These are phyloP conservation scores for Virgularia gustaviana DNA, from an alignment of 92 coral and sea anemone genomes.

Conservation along the genomic window DNA sequence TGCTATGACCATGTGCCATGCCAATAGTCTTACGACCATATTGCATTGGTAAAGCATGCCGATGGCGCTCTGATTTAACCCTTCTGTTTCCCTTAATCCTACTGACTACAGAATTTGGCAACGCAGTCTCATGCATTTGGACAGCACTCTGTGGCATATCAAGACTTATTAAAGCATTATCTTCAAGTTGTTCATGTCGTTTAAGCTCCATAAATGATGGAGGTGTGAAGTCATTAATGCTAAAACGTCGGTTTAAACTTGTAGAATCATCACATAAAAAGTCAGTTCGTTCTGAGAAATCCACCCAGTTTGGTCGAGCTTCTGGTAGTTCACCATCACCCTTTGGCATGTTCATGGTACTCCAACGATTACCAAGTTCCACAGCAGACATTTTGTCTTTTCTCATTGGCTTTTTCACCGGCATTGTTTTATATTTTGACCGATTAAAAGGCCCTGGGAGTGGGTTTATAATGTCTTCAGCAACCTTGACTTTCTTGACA, in stretches of 20 bases:
- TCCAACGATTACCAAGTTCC: conserved; percentile 5
- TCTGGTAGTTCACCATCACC: background rate
- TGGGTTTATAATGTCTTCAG: background rate
- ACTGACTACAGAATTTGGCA: background rate
- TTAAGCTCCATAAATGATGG: conserved; percentile 21
- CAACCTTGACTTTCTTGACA: background rate
- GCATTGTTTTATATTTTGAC: conserved; percentile 7
- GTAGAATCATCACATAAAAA: background rate
- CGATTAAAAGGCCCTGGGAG: background rate
- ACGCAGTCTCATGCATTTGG: background rate
- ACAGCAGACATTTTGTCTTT: background rate
- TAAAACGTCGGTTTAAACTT: conserved; percentile 12
- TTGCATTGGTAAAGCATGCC: background rate
- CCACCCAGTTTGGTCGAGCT: background rate
- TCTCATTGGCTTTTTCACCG: background rate
- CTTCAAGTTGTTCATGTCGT: conserved; percentile 7
- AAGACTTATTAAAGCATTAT: background rate
- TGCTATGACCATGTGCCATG: background rate
- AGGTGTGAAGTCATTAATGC: conserved; percentile 8
- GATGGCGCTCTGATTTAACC: conserved; percentile 11
- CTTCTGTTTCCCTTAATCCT: conserved; percentile 12
- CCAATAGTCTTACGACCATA: background rate
- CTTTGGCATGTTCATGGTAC: background rate
- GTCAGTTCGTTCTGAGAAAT: conserved; percentile 21
- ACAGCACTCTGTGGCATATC: background rate